Evolutionary conservation across 2,888 invertebrate genomes (phyloP), one percentile per base, ranked within the genome.

Genomic region (Microctonus brassicae): DNA sequence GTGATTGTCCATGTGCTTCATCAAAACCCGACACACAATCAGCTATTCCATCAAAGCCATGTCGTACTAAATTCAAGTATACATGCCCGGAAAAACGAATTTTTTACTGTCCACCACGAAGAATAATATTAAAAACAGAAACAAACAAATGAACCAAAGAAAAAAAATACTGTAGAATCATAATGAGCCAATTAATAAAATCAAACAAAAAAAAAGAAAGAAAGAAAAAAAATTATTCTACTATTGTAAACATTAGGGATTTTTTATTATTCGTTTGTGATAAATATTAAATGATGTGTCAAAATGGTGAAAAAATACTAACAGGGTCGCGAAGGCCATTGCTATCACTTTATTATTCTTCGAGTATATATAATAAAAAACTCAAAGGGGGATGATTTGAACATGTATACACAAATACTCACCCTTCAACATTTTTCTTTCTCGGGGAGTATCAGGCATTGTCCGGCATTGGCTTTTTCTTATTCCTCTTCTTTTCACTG

Each of bases 1-100:
- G 82, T 5, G 74, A 81, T 0, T 85, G 85, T 74, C 86, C 86
- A 2, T 80, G 80, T 64, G 74, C 73, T 39, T 63, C 62, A 9
- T 71, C 74, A 39, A 60, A 60, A 1, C 22, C 26, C 0, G 72
- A 36, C 13, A 26, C 52, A 6, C 53, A 74, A 26, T 29, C 26
- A 17, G 53, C 58, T 5, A 33, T 67, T 26, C 60, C 65, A 13
- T 60, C 70, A 9, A 65, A 74, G 34, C 78, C 82, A 0, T 82
- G 83, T 65, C 60, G 69, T 0, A 3, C 4, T 0, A 82, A 79
- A 60, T 55, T 74, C 2, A 75, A 74, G 20, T 76, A 79, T 69
- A 36, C 73, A 0, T 83, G 83, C 63, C 77, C 77, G 0, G 69
- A 70, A 9, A 0, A 68, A 24, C 69, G 71, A 20, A 64, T 78